Evolutionary conservation across 2,113 vertebrate species (phyloP).

Genomic region (Butorides virescens): DNA sequence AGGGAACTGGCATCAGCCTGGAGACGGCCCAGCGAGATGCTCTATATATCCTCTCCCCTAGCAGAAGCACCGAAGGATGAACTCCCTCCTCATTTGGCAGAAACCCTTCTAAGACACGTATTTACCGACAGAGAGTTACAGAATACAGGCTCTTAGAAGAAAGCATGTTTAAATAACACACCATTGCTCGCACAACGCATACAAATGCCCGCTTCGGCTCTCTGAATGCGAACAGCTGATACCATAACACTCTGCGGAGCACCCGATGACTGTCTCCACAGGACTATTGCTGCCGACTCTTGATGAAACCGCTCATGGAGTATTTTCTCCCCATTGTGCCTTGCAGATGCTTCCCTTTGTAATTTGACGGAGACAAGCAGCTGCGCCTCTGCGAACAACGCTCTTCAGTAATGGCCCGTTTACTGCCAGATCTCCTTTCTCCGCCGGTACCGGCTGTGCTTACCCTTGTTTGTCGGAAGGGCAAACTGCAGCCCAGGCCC

Average conservation of each 20-base stretch:
- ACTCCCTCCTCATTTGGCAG: background rate
- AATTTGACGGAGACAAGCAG: background rate
- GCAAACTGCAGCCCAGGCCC: background rate
- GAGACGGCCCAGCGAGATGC: background rate
- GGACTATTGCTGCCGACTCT: background rate
- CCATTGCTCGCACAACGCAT: background rate
- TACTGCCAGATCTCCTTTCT: background rate
- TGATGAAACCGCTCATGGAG: background rate
- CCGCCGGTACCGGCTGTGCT: background rate
- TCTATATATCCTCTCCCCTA: background rate
- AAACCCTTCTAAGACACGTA: background rate
- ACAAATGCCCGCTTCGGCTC: background rate
- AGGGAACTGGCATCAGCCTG: background rate
- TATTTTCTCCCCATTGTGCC: background rate
- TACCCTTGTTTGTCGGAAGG: background rate
- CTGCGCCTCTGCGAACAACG: background rate
- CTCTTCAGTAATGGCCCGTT: background rate
- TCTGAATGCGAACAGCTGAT: background rate
- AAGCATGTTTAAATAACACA: background rate
- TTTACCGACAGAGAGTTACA: background rate
- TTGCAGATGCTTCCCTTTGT: background rate
- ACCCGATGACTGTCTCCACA: background rate
- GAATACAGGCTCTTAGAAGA: background rate
- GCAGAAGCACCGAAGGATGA: background rate
- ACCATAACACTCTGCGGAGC: background rate